These are phyloP conservation scores for Muscidifurax raptorellus DNA, from an alignment of 1,140 invertebrate genomes.

Conservation along the genomic window DNA sequence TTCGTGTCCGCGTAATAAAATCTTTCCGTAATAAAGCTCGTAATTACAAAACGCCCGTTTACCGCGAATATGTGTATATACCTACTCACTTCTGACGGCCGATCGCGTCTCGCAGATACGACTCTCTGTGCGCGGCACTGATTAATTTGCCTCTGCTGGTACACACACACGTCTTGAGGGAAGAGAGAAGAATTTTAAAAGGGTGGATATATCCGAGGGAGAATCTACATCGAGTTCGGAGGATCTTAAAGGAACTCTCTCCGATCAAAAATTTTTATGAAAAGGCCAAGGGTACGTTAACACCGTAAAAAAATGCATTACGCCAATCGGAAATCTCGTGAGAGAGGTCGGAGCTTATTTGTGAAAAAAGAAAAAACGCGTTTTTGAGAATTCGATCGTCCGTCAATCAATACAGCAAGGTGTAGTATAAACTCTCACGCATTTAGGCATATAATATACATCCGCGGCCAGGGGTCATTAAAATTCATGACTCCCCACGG, in stretches of 20 bases:
- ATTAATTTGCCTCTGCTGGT: background rate
- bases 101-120: background rate
- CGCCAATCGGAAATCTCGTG: constrained; percentile 3
- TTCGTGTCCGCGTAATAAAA: background rate
- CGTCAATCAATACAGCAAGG: background rate
- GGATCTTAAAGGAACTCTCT: background rate
- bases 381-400: background rate
- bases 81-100: background rate
- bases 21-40: background rate
- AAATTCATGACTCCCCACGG: background rate
- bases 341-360: background rate
- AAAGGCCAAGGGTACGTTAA: background rate
- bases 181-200: constrained; percentile 13
- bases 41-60: constrained; percentile 1
- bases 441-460: background rate
- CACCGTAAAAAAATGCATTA: background rate
- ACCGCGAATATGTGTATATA: background rate
- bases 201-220: background rate
- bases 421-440: background rate
- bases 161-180: background rate
- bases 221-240: constrained; percentile 9
- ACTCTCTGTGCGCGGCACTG: background rate
- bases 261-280: constrained; percentile 19
- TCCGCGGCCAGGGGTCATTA: background rate
- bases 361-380: background rate